A percentile compares a stretch with the other conserved stretches of the same genome.
Evolutionary conservation across 2,113 vertebrate species (phyloP).

Genomic region (Platichthys flesus): DNA sequence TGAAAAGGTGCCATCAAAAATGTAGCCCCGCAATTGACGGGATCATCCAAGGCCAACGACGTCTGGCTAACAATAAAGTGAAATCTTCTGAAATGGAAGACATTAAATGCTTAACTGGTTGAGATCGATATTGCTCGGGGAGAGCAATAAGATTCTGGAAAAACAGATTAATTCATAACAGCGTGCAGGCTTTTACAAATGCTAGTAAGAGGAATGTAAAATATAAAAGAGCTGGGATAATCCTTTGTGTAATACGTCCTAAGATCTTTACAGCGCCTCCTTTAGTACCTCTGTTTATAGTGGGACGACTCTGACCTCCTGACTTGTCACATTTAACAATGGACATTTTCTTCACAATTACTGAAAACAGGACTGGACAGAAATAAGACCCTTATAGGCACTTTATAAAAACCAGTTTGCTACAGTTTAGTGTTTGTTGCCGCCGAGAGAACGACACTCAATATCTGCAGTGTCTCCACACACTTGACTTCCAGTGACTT

Average conservation of each 20-base stretch:
- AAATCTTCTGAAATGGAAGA: constrained; percentile 69
- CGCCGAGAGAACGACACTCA: constrained; percentile 46
- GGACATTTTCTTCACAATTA: constrained; percentile 31
- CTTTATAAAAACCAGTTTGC: constrained; percentile 66
- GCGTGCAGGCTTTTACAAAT: constrained; percentile 72
- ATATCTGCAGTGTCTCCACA: constrained; percentile 37
- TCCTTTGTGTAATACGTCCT: constrained; percentile 36
- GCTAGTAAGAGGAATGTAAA: constrained; percentile 48
- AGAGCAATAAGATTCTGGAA: constrained; percentile 42
- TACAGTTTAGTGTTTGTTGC: constrained; percentile 74
- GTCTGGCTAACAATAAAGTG: constrained; percentile 32
- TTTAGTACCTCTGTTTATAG: constrained; percentile 41
- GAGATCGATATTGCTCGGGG: constrained; percentile 50
- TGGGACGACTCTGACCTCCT: constrained; percentile 29
- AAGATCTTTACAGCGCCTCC: constrained; percentile 37
- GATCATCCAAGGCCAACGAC: constrained; percentile 12
- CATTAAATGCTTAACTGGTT: constrained; percentile 46
- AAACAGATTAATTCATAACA: constrained; percentile 54
- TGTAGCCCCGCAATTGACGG: constrained; percentile 19
- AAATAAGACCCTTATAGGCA: constrained; percentile 67
- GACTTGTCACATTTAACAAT: constrained; percentile 34
- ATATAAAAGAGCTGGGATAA: constrained; percentile 57
- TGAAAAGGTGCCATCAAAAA: constrained; percentile 47
- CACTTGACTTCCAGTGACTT: constrained; percentile 48
- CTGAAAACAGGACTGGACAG: constrained; percentile 53